These are phyloP conservation scores for Protosalanx chinensis DNA, from an alignment of 2,797 vertebrate species.

Conservation along the genomic window DNA sequence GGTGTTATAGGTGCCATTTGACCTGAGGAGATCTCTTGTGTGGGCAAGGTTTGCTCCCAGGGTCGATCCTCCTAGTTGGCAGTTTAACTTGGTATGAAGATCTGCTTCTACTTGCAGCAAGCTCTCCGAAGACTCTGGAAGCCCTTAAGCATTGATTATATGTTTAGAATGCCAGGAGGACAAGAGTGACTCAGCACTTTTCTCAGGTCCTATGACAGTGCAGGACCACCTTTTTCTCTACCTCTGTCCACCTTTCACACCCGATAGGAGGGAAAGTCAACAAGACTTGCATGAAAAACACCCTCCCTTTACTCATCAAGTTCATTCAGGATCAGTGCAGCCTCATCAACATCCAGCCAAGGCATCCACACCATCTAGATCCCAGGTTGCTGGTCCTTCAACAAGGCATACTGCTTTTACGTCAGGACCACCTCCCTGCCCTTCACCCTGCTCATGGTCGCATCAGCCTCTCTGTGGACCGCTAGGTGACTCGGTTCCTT, in stretches of 20 bases:
- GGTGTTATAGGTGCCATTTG: neutral
- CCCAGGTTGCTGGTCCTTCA: too few relatives aligned
- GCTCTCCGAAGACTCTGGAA: neutral
- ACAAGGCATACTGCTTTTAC: too few relatives aligned
- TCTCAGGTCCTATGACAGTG: neutral
- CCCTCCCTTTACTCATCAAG: too few relatives aligned
- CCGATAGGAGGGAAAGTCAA: too few relatives aligned
- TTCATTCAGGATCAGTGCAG: too few relatives aligned
- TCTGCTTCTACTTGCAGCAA: neutral
- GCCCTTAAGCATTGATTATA: constrained; percentile 1
- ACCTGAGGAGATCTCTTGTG: neutral
- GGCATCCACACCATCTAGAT: too few relatives aligned
- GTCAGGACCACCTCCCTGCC: too few relatives aligned
- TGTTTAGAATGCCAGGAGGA: neutral
- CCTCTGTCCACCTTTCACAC: neutral
- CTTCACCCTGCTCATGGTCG: too few relatives aligned
- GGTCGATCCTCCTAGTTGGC: neutral
- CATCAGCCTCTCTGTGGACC: too few relatives aligned
- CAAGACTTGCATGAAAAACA: too few relatives aligned
- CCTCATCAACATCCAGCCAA: too few relatives aligned
- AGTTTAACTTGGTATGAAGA: constrained; percentile 1
- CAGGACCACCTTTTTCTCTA: neutral
- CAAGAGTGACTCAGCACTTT: constrained; percentile 8
- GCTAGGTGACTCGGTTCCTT: too few relatives aligned
- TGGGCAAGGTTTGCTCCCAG: neutral